Percentiles rank a stretch among this genome's conserved stretches.
Conservation (phyloP, 2,797 vertebrate genomes). For the Allobates femoralis region DNA sequence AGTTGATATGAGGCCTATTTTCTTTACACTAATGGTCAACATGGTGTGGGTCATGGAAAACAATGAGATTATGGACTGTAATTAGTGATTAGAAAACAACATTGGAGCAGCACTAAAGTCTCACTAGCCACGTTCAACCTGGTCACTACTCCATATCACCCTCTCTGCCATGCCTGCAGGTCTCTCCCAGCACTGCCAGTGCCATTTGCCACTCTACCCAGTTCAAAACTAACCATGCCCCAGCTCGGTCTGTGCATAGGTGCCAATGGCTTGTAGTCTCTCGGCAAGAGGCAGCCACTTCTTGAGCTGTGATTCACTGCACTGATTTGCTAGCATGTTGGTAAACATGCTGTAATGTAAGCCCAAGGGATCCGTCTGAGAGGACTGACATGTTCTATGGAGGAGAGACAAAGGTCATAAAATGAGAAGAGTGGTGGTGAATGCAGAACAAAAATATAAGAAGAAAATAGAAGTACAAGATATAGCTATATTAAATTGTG, state of each 20-base stretch:
- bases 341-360: conserved; percentile 92
- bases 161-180: conserved; percentile 5
- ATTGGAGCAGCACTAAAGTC: background rate
- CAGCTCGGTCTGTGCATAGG: conserved; percentile 95
- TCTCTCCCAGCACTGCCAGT: conserved; percentile 15
- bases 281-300: conserved; percentile 85
- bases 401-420: conserved; percentile 64
- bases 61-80: background rate
- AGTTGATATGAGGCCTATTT: too few species aligned
- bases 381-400: conserved; percentile 73
- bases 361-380: conserved; percentile 78
- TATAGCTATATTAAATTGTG: too few species aligned
- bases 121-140: background rate
- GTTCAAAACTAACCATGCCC: conserved; percentile 92
- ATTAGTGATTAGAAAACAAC: background rate
- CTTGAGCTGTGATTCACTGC: conserved; percentile 84
- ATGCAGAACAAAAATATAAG: too few species aligned
- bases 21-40: background rate
- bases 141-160: background rate
- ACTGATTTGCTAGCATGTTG: conserved; percentile 84
- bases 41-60: background rate
- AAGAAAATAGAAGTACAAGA: background rate
- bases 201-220: conserved; percentile 59
- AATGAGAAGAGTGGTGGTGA: background rate
- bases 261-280: conserved; percentile 85